Evolutionary conservation across 35 echinoderm and acorn worm species (phyloP).

Genomic region (Hemicentrotus pulcherrimus): DNA sequence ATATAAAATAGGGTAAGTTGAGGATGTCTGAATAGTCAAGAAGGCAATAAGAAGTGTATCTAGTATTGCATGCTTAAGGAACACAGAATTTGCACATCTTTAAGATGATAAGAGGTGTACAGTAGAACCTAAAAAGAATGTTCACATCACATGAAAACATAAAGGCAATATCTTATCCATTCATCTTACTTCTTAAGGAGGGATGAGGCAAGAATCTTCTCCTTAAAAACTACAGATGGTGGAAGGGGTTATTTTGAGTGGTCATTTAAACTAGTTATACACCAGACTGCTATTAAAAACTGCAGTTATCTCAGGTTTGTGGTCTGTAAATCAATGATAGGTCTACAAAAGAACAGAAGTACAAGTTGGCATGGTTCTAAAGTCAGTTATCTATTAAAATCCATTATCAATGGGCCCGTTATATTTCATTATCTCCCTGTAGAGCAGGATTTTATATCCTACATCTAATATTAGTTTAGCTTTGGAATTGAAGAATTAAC

Average conservation of each 20-base stretch:
- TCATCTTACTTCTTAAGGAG: background rate
- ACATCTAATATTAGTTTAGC: background rate
- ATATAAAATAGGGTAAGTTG: too few species aligned
- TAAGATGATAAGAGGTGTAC: background rate
- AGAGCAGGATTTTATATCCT: background rate
- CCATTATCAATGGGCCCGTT: background rate
- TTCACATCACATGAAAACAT: too few species aligned
- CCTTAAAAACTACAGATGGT: background rate
- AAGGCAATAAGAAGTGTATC: too few species aligned
- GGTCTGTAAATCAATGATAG: background rate
- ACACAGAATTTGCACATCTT: background rate
- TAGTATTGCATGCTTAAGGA: too few species aligned
- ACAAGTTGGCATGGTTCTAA: background rate
- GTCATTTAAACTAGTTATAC: background rate
- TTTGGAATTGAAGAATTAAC: background rate
- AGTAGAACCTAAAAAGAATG: too few species aligned
- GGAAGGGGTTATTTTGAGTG: background rate
- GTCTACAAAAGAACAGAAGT: background rate
- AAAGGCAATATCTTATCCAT: background rate
- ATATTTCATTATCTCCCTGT: background rate
- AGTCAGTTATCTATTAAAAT: background rate
- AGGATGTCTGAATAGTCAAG: too few species aligned
- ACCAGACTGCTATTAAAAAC: background rate
- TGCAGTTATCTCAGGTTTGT: background rate
- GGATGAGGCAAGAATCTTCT: background rate